phyloP scores from a whole-genome alignment of 2,797 vertebrate species.

The Spondyliosoma cantharus region DNA sequence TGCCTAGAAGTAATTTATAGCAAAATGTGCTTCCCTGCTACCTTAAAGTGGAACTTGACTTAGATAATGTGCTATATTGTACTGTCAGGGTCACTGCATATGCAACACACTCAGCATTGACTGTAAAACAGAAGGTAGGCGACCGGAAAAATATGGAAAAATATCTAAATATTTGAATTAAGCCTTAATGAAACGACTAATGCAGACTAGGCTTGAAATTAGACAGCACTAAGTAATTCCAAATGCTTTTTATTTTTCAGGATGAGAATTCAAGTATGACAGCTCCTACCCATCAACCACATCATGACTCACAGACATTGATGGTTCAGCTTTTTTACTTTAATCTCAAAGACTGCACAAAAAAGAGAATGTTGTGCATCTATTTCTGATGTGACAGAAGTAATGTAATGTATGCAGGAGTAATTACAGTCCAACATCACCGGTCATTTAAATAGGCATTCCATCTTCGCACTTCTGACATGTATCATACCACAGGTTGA shows the following conservation, averaged over 20 bases:
- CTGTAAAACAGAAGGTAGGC: neutral
- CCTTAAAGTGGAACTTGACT: conserved; percentile 58
- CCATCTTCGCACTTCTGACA: neutral
- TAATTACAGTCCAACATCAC: neutral
- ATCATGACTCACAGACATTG: neutral
- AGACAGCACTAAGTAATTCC: neutral
- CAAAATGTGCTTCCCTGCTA: conserved; percentile 47
- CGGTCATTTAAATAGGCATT: neutral
- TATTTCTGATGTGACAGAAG: neutral
- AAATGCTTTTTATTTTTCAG: conserved; percentile 14
- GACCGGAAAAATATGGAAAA: conserved; percentile 9
- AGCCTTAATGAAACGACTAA: conserved; percentile 4
- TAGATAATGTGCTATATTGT: conserved; percentile 40
- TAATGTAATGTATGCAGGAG: neutral
- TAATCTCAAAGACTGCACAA: neutral
- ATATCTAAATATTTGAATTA: conserved; percentile 16
- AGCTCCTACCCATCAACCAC: neutral
- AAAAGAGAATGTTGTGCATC: neutral
- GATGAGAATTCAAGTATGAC: conserved; percentile 5
- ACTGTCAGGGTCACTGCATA: conserved; percentile 26
- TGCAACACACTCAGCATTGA: neutral
- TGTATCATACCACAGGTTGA: neutral
- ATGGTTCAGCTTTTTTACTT: neutral
- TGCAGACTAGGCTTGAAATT: neutral
- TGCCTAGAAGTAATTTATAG: conserved; percentile 53